Evolutionary conservation across 2,888 invertebrate species (phyloP), one percentile per base, ranked within the genome.

Genomic region (Girardia tigrina): DNA sequence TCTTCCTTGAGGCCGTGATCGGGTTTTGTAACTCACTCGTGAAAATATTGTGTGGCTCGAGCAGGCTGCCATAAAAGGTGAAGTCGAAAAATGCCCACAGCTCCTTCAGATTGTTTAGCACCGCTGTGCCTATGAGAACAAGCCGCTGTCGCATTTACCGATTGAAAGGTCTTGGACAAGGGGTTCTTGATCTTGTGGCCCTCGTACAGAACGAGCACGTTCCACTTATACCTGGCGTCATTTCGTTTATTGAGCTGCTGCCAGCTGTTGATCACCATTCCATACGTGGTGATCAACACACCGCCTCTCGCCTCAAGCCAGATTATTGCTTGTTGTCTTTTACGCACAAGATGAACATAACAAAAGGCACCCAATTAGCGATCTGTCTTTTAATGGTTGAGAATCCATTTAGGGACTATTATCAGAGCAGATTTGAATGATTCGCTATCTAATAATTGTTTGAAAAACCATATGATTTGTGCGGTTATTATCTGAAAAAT

Each of bases 161-260:
- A 82, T 79, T 85, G 85, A 0, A 83, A 81, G 20, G 84, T 83
- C 78, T 85, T 85, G 14, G 71, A 26, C 0, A 82, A 84, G 0
- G 92, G 90, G 84, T 94, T 94, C 79, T 93, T 88, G 77, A 94
- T 94, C 36, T 92, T 92, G 83, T 94, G 94, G 0, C 85, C 85
- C 78, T 85, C 85, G 80, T 85, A 85, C 14, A 85, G 79, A 2
- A 85, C 83, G 29, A 84, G 79, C 77, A 83, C 84, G 78, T 85
- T 84, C 85, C 36, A 75, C 14, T 26, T 28, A 16, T 73, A 78
- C 27, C 29, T 26, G 76, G 81, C 79, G 14, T 79, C 78, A 29
- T 79, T 77, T n/a, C n/a, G n/a, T n/a, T n/a, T n/a, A 1, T 81
- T 78, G 1, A 85, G 78, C 26, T 79, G 77, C 42, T 82, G 81